Evolutionary conservation across 2,888 invertebrate species (phyloP).

Genomic region (Drosophila tanythrix): DNA sequence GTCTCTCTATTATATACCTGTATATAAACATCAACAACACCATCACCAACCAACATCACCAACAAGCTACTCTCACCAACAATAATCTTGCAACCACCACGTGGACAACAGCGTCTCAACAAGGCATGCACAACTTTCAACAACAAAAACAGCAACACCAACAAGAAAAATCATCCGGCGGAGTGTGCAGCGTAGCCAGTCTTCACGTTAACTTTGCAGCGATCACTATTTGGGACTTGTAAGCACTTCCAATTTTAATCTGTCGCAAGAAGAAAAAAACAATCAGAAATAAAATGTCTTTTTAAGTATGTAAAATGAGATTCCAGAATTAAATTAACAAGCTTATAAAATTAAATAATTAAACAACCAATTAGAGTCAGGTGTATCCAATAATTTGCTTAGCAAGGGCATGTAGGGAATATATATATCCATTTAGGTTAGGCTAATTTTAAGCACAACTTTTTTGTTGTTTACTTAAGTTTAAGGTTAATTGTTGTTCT

Average conservation of each 20-base stretch:
- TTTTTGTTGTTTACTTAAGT: conserved; percentile 51
- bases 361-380: conserved; percentile 25
- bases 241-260: conserved; percentile 76
- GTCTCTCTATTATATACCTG: conserved; percentile 80
- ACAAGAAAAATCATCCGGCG: conserved; percentile 14
- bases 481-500: conserved; percentile 55
- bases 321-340: conserved; percentile 23
- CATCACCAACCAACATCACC: conserved; percentile 30
- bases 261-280: conserved; percentile 23
- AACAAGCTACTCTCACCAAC: conserved; percentile 14
- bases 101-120: conserved; percentile 11
- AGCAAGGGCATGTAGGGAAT: conserved; percentile 32
- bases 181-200: conserved; percentile 3
- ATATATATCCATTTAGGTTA: conserved; percentile 32
- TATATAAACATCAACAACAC: conserved; percentile 69
- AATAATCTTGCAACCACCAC: conserved; percentile 8
- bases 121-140: conserved; percentile 16
- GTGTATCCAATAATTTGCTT: conserved; percentile 24
- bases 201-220: conserved; percentile 5
- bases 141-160: conserved; percentile 7
- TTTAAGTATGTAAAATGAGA: conserved; percentile 28
- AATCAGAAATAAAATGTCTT: not conserved
- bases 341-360: conserved; percentile 5
- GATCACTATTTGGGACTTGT: conserved; percentile 40
- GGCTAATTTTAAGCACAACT: conserved; percentile 50